Base-by-base conservation (phyloP, 1,140 invertebrate species). In the Harlomillsia oculata region DNA sequence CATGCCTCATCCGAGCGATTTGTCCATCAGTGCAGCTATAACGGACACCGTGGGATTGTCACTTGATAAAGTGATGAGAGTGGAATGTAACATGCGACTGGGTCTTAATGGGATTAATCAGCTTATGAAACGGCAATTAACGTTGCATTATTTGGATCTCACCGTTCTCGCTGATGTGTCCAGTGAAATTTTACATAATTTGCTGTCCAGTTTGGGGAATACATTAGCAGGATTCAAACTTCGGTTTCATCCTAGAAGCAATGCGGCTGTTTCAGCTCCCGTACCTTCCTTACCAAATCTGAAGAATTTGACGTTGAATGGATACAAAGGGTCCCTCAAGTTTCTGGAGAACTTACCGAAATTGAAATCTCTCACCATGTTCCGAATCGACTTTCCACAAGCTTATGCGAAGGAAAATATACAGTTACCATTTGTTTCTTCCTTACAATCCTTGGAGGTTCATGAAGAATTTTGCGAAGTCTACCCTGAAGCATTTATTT, bases 181-280 rank as follows among this genome's bases (percentile, higher is more conserved):
- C 43, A 52, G 23, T 41, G 28, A 28, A 14, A 37, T 40, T 40
- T 37, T 58, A 29, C 39, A 58, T 25, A 29, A n/a, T 13, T 41
- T 58, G 20, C 48, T 58, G 1, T 26, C 5, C 13, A 45, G 39
- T 26, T 21, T 58, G 23, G 25, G 36, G 16, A 52, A 16, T 26
- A 45, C 29, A 18, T 34, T 58, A 14, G 29, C 32, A 5, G 43
- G 43, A 18, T 43, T 58, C 41, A 58, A 58, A 18, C 32, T 58
- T 39, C 51, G 53, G 34, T 58, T 52, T 39, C 56, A 58, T 36
- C 56, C 56, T 6, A 29, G 49, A n/a, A 52, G 56, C 29, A 26
- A 48, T 29, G 39, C 56, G 9, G 43, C 34, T 8, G 32, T 45
- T 14, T 32, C 20, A 25, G 18, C 25, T 6, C 34, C 40, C 5